These are phyloP conservation scores for Proales similis DNA, from an alignment of 1,140 invertebrate species.

Conservation along the genomic window DNA sequence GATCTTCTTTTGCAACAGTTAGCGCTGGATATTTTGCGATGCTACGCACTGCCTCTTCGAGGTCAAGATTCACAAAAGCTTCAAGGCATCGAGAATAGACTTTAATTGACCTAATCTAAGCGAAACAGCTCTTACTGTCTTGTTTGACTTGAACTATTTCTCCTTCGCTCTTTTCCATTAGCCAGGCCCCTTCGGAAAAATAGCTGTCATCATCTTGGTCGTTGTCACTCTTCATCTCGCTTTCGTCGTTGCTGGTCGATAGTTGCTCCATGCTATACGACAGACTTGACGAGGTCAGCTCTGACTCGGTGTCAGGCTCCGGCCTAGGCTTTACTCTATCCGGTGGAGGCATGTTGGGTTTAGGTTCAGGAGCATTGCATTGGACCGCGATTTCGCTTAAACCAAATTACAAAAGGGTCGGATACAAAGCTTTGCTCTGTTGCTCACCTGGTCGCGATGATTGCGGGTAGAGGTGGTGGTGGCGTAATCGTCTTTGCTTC, in stretches of 20 bases:
- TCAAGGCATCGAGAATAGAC: neutral
- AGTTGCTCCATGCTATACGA: neutral
- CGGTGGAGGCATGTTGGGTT: neutral
- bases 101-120: neutral
- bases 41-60: neutral
- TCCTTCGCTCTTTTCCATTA: constrained; percentile 34
- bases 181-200: constrained; percentile 36
- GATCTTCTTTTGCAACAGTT: constrained; percentile 21
- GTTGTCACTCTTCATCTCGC: no score
- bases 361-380: constrained; percentile 23
- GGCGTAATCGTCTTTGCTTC: neutral
- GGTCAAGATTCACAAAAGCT: constrained; percentile 31
- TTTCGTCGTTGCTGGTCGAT: neutral
- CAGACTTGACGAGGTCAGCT: neutral
- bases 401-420: no score
- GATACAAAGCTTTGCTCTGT: no score
- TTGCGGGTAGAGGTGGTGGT: constrained; percentile 3
- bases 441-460: no score
- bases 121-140: neutral
- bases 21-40: constrained; percentile 3
- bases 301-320: neutral
- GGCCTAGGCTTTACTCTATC: neutral
- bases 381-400: no score
- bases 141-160: constrained; percentile 22
- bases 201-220: constrained; percentile 6